Evolutionary conservation across 2,888 invertebrate genomes (phyloP).

Genomic region (Plusia festucae): DNA sequence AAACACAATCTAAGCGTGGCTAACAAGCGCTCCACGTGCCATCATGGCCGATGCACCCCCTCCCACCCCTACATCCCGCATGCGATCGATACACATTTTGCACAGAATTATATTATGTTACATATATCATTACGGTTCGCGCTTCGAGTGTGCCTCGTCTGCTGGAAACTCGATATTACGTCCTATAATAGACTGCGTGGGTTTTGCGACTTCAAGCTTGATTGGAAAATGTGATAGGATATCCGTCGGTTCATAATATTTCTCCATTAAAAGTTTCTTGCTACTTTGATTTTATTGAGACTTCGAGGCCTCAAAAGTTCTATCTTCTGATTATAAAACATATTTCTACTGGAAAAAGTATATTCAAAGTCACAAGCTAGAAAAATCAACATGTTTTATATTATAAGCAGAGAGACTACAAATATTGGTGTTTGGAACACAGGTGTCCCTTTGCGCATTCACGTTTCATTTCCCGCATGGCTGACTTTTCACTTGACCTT

Average conservation of each 20-base stretch:
- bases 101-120: conserved; percentile 58
- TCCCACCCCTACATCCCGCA: conserved; percentile 40
- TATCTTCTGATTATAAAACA: conserved; percentile 17
- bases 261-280: conserved; percentile 29
- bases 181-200: conserved; percentile 56
- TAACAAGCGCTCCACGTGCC: conserved; percentile 41
- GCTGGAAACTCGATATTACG: conserved; percentile 56
- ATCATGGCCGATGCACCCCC: conserved; percentile 44
- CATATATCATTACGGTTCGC: conserved; percentile 38
- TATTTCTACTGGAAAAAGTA: neutral
- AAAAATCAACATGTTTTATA: neutral
- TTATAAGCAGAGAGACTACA: conserved; percentile 11
- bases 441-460: conserved; percentile 26
- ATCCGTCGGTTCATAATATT: conserved; percentile 38
- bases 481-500: conserved; percentile 40
- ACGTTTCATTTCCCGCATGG: conserved; percentile 49
- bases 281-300: conserved; percentile 17
- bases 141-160: conserved; percentile 38
- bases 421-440: conserved; percentile 21
- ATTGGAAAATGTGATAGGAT: conserved; percentile 53
- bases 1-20: conserved; percentile 41
- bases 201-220: conserved; percentile 49
- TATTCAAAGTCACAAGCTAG: neutral
- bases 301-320: neutral
- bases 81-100: conserved; percentile 62